Conservation (phyloP, 1,140 invertebrate genomes). For the Pissodes strobi region DNA sequence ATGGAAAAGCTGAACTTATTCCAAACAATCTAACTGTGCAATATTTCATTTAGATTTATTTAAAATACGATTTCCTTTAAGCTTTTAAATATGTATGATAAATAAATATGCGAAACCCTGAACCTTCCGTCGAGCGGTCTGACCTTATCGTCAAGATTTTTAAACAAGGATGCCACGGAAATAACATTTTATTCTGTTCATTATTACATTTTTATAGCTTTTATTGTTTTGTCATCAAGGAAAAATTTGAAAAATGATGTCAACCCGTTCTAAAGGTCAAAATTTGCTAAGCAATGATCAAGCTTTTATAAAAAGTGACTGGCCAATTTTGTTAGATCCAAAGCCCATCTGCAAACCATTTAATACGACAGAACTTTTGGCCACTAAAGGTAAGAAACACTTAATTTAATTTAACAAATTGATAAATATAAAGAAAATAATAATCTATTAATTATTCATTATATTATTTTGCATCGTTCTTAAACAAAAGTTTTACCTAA, state of each 20-base stretch:
- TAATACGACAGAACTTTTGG: no score
- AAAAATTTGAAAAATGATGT: slow-evolving; percentile 5
- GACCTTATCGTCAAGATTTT: slow-evolving; percentile 9
- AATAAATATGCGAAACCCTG: not conserved
- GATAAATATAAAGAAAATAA: no score
- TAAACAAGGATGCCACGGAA: slow-evolving; percentile 8
- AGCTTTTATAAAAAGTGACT: no score
- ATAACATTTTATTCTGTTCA: slow-evolving; percentile 3
- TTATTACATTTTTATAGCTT: slow-evolving; percentile 9
- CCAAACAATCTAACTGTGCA: no score
- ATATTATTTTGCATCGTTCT: no score
- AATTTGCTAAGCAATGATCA: not conserved
- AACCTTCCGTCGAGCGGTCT: not conserved
- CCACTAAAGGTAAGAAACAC: no score
- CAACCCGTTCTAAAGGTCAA: not conserved
- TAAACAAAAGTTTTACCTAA: no score
- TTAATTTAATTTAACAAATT: no score
- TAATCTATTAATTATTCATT: no score
- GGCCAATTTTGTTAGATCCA: no score
- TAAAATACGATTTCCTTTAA: not conserved
- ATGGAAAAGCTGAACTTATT: no score
- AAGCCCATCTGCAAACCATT: no score
- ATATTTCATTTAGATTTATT: not conserved
- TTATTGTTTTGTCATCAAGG: slow-evolving; percentile 14
- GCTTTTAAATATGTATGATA: not conserved